A percentile compares a stretch with the other conserved stretches of the same genome.
These are phyloP conservation scores for Drosophila kanapiae DNA, from an alignment of 1,140 invertebrate genomes.

Conservation along the genomic window DNA sequence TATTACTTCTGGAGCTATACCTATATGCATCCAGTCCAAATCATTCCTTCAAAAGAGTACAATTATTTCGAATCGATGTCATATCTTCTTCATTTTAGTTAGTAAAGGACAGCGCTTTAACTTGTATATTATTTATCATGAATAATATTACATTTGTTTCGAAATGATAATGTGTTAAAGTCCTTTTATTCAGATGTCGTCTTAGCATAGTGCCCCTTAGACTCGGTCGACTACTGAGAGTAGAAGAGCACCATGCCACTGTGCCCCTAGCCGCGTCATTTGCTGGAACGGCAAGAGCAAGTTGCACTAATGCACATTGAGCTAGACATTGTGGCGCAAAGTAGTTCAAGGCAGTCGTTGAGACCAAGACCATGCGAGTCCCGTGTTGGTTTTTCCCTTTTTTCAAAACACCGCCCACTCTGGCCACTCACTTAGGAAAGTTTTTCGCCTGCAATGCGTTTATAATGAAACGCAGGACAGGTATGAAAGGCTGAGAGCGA, in stretches of 20 bases:
- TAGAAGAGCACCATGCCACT: not conserved
- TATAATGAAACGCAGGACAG: constrained; percentile 38
- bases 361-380: constrained; percentile 7
- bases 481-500: constrained; percentile 22
- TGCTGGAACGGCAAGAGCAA: constrained; percentile 9
- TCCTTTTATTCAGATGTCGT: too few species aligned
- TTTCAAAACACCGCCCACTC: constrained; percentile 2
- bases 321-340: constrained; percentile 49
- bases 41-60: too few species aligned
- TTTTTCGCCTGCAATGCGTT: constrained; percentile 40
- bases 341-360: constrained; percentile 53
- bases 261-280: constrained; percentile 3
- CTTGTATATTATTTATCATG: too few species aligned
- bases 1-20: too few species aligned
- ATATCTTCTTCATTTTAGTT: not conserved
- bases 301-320: constrained; percentile 35
- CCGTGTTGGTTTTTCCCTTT: constrained; percentile 14
- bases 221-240: not conserved
- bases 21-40: too few species aligned
- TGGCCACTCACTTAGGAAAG: constrained; percentile 42
- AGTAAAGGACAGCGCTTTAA: not conserved
- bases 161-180: not conserved
- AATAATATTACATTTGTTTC: too few species aligned
- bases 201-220: too few species aligned
- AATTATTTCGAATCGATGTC: not conserved